These are phyloP conservation scores for Solea solea DNA, from an alignment of 2,113 vertebrate genomes.

Conservation along the genomic window DNA sequence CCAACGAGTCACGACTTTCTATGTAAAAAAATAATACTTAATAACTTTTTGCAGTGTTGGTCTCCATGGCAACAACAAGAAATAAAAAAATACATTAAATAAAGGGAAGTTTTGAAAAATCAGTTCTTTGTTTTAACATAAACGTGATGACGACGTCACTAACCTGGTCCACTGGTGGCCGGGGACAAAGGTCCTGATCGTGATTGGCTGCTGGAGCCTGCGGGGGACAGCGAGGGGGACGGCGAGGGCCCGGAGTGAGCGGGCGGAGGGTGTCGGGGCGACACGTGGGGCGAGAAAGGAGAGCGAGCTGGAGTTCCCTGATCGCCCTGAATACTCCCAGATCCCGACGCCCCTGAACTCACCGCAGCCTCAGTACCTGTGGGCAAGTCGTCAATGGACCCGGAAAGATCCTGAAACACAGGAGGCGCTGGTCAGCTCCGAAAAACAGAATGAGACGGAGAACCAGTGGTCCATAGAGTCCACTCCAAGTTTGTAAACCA, in stretches of 20 bases:
- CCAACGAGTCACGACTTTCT: too few relatives aligned
- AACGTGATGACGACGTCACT: background rate
- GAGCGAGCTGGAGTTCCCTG: constrained; percentile 92
- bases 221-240: constrained; percentile 84
- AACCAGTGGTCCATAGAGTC: too few relatives aligned
- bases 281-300: constrained; percentile 92
- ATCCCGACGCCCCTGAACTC: constrained; percentile 90
- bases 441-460: too few relatives aligned
- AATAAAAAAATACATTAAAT: too few relatives aligned
- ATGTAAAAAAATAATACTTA: too few relatives aligned
- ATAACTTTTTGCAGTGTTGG: background rate
- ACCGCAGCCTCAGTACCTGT: constrained; percentile 91
- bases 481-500: too few relatives aligned
- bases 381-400: constrained; percentile 94
- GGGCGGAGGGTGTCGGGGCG: constrained; percentile 88
- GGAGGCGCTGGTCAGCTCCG: background rate
- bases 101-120: too few relatives aligned
- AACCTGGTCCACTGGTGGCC: constrained; percentile 89
- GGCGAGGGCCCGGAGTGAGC: constrained; percentile 88
- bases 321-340: constrained; percentile 90
- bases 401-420: constrained; percentile 88
- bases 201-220: constrained; percentile 90
- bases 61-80: too few relatives aligned
- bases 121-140: too few relatives aligned
- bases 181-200: constrained; percentile 93